Evolutionary conservation across 2,797 vertebrate genomes (phyloP), one percentile per base, ranked within the genome.

Genomic region (Myotis myotis): DNA sequence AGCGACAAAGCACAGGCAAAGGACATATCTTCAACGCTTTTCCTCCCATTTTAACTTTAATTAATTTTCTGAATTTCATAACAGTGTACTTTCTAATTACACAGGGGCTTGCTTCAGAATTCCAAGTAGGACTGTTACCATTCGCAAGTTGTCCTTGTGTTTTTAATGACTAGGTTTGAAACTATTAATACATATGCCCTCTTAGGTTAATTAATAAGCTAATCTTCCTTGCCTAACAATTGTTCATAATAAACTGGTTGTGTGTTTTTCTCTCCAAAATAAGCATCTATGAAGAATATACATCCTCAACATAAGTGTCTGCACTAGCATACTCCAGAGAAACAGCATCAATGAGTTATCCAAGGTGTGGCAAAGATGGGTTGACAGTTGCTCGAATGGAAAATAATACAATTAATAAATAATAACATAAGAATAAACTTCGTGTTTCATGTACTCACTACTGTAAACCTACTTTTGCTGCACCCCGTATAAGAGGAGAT

Each of bases 41-140:
- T 55, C 38, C 70, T 95, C 93, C 13, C 75, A 93, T 94, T 96
- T 93, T 85, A 93, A 86, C 72, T 93, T 94, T 91, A 94, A 96
- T 96, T 96, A 96, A 95, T 94, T 79, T 57, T 91, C 79, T 33
- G 79, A 8, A 66, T 95, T 96, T 96, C 92, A 36, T 64, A 91
- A 93, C 86, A 89, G 71, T 87, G 44, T 36, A n/a, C 92, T 93
- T 94, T 86, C 57, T 92, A 82, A 94, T 92, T 89, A 86, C 84
- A 83, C 44, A 44, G 15, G 16, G 28, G 38, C 82, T 64, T 44
- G 82, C 74, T 90, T 33, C 53, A 44, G 94, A 96, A 96, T 94
- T 64, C 89, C 75, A 87, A 94, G 62, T 72, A 72, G 64, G 47
- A 49, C 19, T 15, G 3, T 13, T 23, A 47, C 36, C 7, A 3